phyloP scores from a whole-genome alignment of 2,888 invertebrate species.

The Aphelenchoides bicaudatus region DNA sequence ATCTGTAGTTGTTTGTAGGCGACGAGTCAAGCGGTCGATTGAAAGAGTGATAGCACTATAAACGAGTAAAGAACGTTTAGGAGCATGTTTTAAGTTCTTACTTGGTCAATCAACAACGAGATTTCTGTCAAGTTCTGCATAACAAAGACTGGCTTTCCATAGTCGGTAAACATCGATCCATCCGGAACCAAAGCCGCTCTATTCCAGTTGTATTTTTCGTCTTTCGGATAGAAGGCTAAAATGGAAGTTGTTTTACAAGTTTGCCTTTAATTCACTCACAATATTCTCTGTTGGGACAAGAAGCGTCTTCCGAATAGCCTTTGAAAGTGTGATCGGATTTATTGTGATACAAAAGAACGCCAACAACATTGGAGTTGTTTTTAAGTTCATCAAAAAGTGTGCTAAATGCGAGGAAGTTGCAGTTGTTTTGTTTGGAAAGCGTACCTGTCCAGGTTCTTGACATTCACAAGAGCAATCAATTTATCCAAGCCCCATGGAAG shows the following conservation, averaged over 20 bases:
- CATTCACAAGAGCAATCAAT: constrained; percentile 22
- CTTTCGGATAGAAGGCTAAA: constrained; percentile 30
- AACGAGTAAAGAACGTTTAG: constrained; percentile 1
- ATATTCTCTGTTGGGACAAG: constrained; percentile 45
- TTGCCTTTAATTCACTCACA: constrained; percentile 26
- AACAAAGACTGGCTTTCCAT: constrained; percentile 44
- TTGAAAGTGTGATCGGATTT: not conserved
- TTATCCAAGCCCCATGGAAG: constrained; percentile 20
- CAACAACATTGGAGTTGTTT: not conserved
- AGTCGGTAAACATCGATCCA: constrained; percentile 59
- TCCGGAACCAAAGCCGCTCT: constrained; percentile 42
- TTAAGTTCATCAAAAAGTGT: not conserved
- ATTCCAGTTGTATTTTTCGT: constrained; percentile 37
- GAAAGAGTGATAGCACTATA: constrained; percentile 37
- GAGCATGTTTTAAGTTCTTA: constrained; percentile 11
- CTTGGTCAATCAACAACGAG: constrained; percentile 29
- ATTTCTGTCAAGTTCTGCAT: constrained; percentile 30
- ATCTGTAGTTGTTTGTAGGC: constrained; percentile 19
- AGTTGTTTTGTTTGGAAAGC: too few species aligned
- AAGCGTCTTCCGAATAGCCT: constrained; percentile 45
- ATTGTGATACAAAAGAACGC: constrained; percentile 23
- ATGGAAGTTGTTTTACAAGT: not conserved
- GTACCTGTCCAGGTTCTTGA: constrained; percentile 20
- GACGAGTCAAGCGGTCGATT: constrained; percentile 19
- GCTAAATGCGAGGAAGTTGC: not conserved